Conservation (phyloP, 37 sponge, comb jelly and placozoan species). For the Aphrocallistes beatrix region DNA sequence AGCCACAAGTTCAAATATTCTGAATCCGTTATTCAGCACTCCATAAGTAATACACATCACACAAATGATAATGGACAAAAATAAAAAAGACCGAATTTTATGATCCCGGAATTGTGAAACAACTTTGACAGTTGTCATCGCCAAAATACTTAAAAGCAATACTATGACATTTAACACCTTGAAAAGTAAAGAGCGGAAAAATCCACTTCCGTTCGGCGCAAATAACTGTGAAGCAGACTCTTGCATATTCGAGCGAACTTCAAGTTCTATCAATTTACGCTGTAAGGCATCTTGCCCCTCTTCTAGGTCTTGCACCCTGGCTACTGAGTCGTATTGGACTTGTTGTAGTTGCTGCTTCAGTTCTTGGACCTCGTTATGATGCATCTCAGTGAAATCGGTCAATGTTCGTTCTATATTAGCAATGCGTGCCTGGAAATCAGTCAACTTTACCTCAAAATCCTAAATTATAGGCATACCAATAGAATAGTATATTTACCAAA, state of each 20-base stretch:
- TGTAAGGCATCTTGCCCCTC: background rate
- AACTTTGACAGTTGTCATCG: background rate
- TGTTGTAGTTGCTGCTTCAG: background rate
- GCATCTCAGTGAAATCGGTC: conserved; percentile 3
- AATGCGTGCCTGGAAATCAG: background rate
- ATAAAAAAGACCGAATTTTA: background rate
- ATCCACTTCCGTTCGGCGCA: background rate
- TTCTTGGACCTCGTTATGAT: conserved; percentile 1
- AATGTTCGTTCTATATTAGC: background rate
- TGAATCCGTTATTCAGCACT: no score
- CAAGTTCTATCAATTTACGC: conserved; percentile 10
- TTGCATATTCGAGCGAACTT: conserved; percentile 11
- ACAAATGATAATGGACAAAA: no score
- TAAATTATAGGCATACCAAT: no score
- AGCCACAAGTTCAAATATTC: no score
- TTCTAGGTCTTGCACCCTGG: background rate
- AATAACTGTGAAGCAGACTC: conserved; percentile 16
- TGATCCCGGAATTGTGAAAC: background rate
- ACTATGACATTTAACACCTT: background rate
- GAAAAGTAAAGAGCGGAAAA: conserved; percentile 4
- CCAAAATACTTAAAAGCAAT: background rate
- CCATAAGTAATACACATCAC: no score
- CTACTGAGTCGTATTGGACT: conserved; percentile 16
- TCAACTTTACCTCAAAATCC: background rate
- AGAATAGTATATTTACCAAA: no score